phyloP scores from a whole-genome alignment of 2,888 invertebrate genomes.

The Pemphredon lugubris region DNA sequence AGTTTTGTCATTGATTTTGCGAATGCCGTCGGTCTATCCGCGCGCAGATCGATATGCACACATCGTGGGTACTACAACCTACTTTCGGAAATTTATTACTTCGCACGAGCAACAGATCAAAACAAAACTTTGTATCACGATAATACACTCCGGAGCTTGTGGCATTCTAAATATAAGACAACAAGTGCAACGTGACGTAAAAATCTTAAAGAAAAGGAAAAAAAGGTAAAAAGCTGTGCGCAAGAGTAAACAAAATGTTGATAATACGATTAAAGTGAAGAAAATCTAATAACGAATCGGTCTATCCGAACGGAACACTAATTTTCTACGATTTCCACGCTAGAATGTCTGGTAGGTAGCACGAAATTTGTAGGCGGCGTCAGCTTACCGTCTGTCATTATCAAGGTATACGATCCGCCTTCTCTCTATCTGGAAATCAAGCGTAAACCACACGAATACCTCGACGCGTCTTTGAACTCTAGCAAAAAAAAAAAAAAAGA shows the following conservation, averaged over 20 bases:
- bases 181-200: neutral
- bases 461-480: slow-evolving; percentile 1
- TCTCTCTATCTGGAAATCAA: neutral
- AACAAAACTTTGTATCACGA: neutral
- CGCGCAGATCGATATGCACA: slow-evolving; percentile 47
- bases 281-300: no score
- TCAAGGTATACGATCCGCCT: neutral
- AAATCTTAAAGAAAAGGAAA: no score
- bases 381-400: slow-evolving; percentile 53
- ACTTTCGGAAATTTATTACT: slow-evolving; percentile 34
- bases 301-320: no score
- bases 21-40: slow-evolving; percentile 24
- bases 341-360: no score
- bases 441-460: neutral
- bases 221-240: no score
- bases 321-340: no score
- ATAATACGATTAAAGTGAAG: no score
- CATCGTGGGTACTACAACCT: slow-evolving; percentile 48
- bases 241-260: no score
- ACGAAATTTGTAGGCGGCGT: neutral
- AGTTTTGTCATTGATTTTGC: slow-evolving; percentile 44
- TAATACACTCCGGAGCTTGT: neutral
- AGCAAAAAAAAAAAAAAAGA: no score
- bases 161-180: neutral
- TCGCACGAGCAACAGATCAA: neutral